phyloP scores from a whole-genome alignment of 2,888 invertebrate genomes.

The Diachrysia chrysitis region DNA sequence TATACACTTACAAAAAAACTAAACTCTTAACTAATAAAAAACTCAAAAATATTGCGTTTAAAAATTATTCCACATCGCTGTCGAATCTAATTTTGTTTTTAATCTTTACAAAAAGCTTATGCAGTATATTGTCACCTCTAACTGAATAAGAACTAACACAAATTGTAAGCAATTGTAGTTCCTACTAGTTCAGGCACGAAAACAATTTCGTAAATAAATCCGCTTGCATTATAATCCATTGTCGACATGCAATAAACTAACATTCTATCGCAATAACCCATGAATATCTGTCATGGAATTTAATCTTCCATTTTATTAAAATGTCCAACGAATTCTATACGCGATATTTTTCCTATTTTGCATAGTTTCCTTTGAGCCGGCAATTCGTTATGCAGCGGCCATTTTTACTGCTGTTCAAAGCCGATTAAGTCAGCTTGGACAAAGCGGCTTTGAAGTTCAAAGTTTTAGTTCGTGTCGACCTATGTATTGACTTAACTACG shows the following conservation, averaged over 20 bases:
- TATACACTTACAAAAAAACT: no score
- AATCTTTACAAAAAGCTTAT: no score
- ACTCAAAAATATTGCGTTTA: no score
- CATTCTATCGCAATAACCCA: background rate
- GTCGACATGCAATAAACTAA: background rate
- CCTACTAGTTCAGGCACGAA: conserved; percentile 1
- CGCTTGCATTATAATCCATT: background rate
- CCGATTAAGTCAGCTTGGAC: conserved; percentile 20
- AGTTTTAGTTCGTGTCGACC: background rate
- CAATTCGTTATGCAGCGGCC: conserved; percentile 12
- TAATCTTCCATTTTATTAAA: conserved; percentile 21
- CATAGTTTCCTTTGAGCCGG: background rate
- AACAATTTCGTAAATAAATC: background rate
- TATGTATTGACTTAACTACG: background rate
- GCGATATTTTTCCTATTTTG: conserved; percentile 10
- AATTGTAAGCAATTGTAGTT: no score
- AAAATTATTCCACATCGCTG: no score
- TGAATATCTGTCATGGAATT: background rate
- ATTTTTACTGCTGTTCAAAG: conserved; percentile 16
- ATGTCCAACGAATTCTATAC: conserved; percentile 11
- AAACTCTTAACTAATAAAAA: no score
- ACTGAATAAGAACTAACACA: no score
- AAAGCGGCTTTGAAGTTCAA: conserved; percentile 14
- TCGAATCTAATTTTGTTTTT: no score
- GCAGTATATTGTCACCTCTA: no score